A percentile compares a stretch with the other conserved stretches of the same genome.
These are phyloP conservation scores for Helicoverpa zea DNA, from an alignment of 1,140 invertebrate genomes.

Conservation along the genomic window DNA sequence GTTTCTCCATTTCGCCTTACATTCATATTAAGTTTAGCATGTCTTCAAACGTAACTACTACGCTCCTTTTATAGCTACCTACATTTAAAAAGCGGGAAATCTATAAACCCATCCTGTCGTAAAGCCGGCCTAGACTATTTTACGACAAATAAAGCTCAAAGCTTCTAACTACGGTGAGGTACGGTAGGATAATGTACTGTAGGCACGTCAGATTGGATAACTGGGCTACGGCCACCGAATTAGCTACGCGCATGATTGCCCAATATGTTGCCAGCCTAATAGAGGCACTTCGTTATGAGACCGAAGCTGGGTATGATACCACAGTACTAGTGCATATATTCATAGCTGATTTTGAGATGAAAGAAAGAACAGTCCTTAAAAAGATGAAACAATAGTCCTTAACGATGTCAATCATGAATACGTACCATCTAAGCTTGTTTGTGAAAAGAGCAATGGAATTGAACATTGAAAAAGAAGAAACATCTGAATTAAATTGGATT, in stretches of 20 bases:
- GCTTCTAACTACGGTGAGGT: neutral
- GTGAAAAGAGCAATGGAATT: too few species aligned
- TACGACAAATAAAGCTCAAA: conserved; percentile 34
- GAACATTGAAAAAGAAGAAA: neutral
- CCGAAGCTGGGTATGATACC: conserved; percentile 22
- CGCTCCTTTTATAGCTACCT: too few species aligned
- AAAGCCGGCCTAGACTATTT: conserved; percentile 22
- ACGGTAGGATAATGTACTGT: neutral
- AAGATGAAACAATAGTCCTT: too few species aligned
- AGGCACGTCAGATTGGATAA: conserved; percentile 13
- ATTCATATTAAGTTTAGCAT: too few species aligned
- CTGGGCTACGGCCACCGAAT: conserved; percentile 10
- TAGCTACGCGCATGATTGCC: conserved; percentile 16
- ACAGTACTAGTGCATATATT: neutral
- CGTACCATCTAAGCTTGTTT: too few species aligned
- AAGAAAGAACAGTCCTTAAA: too few species aligned
- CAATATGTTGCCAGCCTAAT: conserved; percentile 18
- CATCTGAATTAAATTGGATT: conserved; percentile 1
- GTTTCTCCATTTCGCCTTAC: too few species aligned
- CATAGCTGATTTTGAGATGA: too few species aligned
- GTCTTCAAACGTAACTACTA: too few species aligned
- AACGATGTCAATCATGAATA: too few species aligned
- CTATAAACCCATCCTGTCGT: conserved; percentile 17
- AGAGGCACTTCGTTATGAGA: conserved; percentile 8
- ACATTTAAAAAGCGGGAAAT: neutral